These are phyloP conservation scores for Platycnemis pennipes DNA, from an alignment of 2,888 invertebrate species.

Conservation along the genomic window DNA sequence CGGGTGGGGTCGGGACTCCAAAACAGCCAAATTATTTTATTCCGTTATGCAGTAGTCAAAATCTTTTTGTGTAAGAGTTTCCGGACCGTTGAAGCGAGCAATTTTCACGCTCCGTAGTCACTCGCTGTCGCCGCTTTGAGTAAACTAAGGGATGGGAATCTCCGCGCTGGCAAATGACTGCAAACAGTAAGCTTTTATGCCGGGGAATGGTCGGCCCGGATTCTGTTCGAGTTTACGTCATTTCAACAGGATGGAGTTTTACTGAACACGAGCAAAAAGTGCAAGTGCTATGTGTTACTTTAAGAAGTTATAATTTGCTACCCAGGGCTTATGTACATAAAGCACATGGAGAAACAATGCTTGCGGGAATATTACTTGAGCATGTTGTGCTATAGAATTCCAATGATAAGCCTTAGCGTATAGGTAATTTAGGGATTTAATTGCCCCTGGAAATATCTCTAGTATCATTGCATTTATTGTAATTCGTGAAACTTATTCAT, in stretches of 20 bases:
- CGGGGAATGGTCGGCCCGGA: not conserved
- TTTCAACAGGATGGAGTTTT: not conserved
- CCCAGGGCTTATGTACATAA: not conserved
- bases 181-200: constrained; percentile 5
- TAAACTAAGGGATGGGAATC: not conserved
- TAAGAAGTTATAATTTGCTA: not conserved
- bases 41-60: constrained; percentile 35
- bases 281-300: not conserved
- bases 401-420: no score
- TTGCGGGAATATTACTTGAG: no score
- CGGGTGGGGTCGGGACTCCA: not conserved
- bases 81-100: constrained; percentile 14
- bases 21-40: constrained; percentile 6
- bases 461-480: no score
- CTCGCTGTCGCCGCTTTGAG: not conserved
- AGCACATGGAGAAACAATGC: no score
- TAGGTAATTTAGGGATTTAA: no score
- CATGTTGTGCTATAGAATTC: no score
- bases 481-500: no score
- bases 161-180: constrained; percentile 24
- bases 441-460: no score
- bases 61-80: not conserved
- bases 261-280: not conserved
- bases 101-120: not conserved
- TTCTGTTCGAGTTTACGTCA: not conserved